Base-by-base conservation (phyloP, 1,140 invertebrate genomes). In the Orchesella cincta region DNA sequence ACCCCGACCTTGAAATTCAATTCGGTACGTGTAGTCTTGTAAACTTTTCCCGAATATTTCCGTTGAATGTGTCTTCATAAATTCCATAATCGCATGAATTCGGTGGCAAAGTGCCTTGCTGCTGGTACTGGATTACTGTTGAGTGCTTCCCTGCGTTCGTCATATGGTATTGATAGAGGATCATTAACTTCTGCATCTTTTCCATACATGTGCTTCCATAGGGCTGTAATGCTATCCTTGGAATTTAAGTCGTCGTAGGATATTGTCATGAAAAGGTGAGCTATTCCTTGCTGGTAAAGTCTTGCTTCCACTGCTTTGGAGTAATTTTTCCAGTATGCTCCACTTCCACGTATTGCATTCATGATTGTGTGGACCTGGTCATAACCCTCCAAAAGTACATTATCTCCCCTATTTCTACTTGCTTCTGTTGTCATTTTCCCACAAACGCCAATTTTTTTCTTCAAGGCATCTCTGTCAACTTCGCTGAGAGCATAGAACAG, bases 1-100 rank as follows among this genome's bases (percentile, higher is more conserved):
- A 5, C 86, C 86, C 26, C 85, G 82, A 73, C 86, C 84, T 77
- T 87, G 85, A 80, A 85, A 86, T 80, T 86, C 84, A 71, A 86
- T 84, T 73, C 83, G 80, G 76, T 81, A 84, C 76, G 34, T 31
- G 23, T 18, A 57, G 23, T 57, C 52, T 12, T 18, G 12, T 5
- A 57, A 12, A 3, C 23, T 26, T 18, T n/a, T 57, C 3, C 52
- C 52, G 23, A 57, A 57, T 12, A 57, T 57, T 12, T 57, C 3
- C 23, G 5, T 23, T n/a, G 12, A 8, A n/a, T 57, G 8, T 3
- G 14, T 14, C 23, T 57, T 57, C 12, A 57, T 8, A n/a, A 57
- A 23, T 57, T 3, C 14, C 3, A 57, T 12, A 26, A 57, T n/a
- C 5, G 14, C 23, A n/a, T 26, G 8, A 3, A 57, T 31, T 71